Evolutionary conservation across 1,140 invertebrate species (phyloP), one percentile per base, ranked within the genome.

Genomic region (Nephila pilipes): DNA sequence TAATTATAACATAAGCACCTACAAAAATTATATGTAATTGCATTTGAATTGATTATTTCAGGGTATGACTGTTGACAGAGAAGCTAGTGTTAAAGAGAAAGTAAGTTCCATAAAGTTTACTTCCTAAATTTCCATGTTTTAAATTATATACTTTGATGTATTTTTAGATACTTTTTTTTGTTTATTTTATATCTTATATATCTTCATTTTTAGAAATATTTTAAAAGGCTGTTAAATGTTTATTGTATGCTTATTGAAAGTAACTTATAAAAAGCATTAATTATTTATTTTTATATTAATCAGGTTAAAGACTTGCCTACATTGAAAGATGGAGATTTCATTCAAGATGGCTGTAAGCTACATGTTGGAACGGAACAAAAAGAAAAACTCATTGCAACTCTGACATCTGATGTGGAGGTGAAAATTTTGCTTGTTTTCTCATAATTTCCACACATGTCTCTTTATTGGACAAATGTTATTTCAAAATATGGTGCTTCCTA

Each of bases 241-340:
- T 46, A 46, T 16, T 18, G 0, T 25, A 69, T 69, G 63, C 5
- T 69, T 25, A 2, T 80, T 80, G 25, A 81, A 32, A 81, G 14
- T 36, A 8, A 81, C 38, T 14, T 14, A 38, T 80, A 80, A 80
- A 55, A 58, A 85, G 12, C 46, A 46, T 46, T 46, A 0, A 10
- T 46, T 81, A 38, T 81, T 79, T 0, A 58, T 29, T 90, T 22
- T 10, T n/a, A n/a, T n/a, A n/a, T n/a, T 20, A 57, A 54, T 22
- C 81, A 93, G 94, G 95, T 98, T 94, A 99, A 99, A 95, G 98
- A 99, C 94, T 96, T 99, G 92, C 99, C 99, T 0, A 99, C 99
- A 10, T 97, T 98, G 79, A 99, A 99, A 95, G 99, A 99, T 96
- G 99, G 99, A 95, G 99, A 99, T 96, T 99, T 99, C 95, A 97